These are phyloP conservation scores for Tichodroma muraria DNA, from an alignment of 2,113 vertebrate species.

Conservation along the genomic window DNA sequence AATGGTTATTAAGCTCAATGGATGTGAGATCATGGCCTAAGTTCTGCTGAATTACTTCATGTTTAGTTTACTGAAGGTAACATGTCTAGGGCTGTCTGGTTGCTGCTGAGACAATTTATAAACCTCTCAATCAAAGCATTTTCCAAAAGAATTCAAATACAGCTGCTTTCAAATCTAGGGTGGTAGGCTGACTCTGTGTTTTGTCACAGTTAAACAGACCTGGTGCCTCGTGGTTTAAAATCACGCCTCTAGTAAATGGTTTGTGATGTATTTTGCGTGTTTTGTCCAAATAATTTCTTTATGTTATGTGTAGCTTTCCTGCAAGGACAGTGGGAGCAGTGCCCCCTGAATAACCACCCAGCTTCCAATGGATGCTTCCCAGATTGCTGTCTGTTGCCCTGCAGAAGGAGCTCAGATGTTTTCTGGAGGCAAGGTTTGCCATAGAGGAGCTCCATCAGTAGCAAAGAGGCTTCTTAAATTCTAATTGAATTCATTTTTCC, in stretches of 20 bases:
- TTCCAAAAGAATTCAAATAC: neutral
- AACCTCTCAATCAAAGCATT: neutral
- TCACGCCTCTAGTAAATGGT: neutral
- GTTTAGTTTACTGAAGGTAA: neutral
- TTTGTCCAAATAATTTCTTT: neutral
- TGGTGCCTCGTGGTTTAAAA: neutral
- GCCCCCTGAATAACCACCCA: neutral
- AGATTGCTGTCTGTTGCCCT: neutral
- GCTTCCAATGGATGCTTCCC: neutral
- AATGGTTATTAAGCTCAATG: neutral
- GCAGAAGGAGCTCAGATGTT: neutral
- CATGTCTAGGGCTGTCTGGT: neutral
- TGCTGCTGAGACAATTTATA: neutral
- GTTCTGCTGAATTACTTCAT: neutral
- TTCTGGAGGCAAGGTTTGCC: neutral
- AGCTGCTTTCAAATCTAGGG: neutral
- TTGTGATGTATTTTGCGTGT: neutral
- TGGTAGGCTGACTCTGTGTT: neutral
- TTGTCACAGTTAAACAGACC: neutral
- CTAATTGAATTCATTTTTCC: rapidly evolving
- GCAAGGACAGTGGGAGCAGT: neutral
- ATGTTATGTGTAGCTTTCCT: neutral
- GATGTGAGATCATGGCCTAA: neutral
- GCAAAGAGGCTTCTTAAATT: neutral
- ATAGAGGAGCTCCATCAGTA: neutral